These are phyloP conservation scores for Mesaphorura yosii DNA, from an alignment of 1,140 invertebrate genomes.

Conservation along the genomic window DNA sequence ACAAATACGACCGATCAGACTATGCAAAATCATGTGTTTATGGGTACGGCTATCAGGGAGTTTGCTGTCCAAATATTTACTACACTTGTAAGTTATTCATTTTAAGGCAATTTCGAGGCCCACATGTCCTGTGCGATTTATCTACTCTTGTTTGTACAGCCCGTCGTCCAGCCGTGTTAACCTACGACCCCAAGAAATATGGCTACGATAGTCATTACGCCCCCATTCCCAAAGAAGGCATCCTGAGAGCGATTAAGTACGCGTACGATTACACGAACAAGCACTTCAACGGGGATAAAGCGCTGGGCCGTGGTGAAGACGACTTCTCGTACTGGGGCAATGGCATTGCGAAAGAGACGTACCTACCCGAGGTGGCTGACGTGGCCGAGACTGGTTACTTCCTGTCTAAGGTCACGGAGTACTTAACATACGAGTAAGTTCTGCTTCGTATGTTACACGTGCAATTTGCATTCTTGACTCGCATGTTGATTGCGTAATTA, in stretches of 20 bases:
- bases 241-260: conserved; percentile 15
- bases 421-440: conserved; percentile 23
- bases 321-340: conserved; percentile 30
- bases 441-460: not conserved
- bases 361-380: conserved; percentile 8
- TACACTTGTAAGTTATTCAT: conserved; percentile 1
- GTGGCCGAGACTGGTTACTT: conserved; percentile 17
- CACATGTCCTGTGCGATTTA: not conserved
- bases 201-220: conserved; percentile 14
- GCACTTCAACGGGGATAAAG: conserved; percentile 11
- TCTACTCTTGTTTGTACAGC: not conserved
- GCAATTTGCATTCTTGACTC: not conserved
- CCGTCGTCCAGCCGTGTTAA: conserved; percentile 8
- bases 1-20: conserved; percentile 9
- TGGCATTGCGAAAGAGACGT: conserved; percentile 16
- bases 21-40: conserved; percentile 22
- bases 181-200: conserved; percentile 15
- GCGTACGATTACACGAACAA: conserved; percentile 13
- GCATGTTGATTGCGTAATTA: too few species aligned
- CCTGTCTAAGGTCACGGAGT: conserved; percentile 14
- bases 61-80: conserved; percentile 26
- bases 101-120: not conserved
- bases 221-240: conserved; percentile 7
- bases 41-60: conserved; percentile 25
- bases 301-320: conserved; percentile 22